Evolutionary conservation across 2,797 vertebrate species (phyloP).

Genomic region (Calcarius lapponicus): DNA sequence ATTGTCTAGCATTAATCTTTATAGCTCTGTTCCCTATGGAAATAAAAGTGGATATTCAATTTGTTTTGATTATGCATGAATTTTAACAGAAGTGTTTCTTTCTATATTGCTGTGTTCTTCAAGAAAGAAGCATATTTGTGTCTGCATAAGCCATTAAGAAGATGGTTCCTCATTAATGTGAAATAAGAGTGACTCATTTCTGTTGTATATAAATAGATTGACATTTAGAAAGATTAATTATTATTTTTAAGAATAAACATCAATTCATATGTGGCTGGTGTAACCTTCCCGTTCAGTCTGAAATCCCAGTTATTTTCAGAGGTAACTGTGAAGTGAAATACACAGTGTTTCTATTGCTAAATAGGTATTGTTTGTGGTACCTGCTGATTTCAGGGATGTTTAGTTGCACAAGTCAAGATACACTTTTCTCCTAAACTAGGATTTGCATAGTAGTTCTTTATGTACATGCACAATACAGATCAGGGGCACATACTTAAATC

Average conservation of each 20-base stretch:
- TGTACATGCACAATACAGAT: not conserved
- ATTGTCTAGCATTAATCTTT: conserved; percentile 80
- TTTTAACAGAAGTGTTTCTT: conserved; percentile 59
- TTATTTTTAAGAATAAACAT: not conserved
- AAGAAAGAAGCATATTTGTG: not conserved
- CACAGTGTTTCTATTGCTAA: not conserved
- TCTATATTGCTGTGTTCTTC: conserved; percentile 31
- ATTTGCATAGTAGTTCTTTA: not conserved
- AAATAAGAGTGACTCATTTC: conserved; percentile 15
- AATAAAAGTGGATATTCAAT: conserved; percentile 78
- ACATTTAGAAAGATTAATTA: conserved; percentile 35
- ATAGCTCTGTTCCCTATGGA: conserved; percentile 71
- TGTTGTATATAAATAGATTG: not conserved
- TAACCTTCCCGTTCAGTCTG: not conserved
- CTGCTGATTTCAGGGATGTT: not conserved
- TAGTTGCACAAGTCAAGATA: not conserved
- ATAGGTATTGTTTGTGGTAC: not conserved
- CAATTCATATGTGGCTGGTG: not conserved
- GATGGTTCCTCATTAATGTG: conserved; percentile 15
- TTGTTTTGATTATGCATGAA: conserved; percentile 78
- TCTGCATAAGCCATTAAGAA: conserved; percentile 3
- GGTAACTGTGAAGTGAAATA: not conserved
- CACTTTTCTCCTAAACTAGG: not conserved
- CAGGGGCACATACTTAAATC: not conserved
- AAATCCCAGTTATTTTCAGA: conserved; percentile 1